A percentile compares a stretch with the other conserved stretches of the same genome.
Evolutionary conservation across 2,888 invertebrate genomes (phyloP).

Genomic region (Kryphioiulus occultus): DNA sequence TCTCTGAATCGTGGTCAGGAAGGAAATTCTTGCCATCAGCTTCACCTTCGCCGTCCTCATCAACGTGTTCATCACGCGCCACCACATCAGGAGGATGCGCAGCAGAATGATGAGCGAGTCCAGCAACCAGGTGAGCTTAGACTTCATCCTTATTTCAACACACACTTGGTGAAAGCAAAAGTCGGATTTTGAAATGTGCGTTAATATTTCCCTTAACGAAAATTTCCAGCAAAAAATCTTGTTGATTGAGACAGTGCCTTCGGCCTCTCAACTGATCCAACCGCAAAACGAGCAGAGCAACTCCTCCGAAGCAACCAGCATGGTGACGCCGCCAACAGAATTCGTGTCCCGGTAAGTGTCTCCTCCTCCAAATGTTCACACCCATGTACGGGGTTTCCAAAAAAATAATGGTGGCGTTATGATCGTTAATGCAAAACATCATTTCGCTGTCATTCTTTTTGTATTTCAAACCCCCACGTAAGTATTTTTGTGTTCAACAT

Average conservation of each 20-base stretch:
- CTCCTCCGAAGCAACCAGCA: not conserved
- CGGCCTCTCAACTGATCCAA: not conserved
- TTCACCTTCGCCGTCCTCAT: conserved; percentile 75
- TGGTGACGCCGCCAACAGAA: conserved; percentile 43
- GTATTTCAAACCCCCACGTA: no score
- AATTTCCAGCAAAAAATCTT: not conserved
- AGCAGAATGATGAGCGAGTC: not conserved
- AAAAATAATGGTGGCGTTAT: no score
- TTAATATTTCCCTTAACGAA: no score
- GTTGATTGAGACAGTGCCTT: not conserved
- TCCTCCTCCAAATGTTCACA: not conserved
- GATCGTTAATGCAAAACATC: no score
- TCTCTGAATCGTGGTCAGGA: conserved; percentile 65
- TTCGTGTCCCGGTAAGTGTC: conserved; percentile 42
- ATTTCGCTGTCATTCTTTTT: no score
- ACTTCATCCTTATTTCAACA: not conserved
- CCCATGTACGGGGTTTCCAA: no score
- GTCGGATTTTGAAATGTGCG: no score
- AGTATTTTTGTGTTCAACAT: no score
- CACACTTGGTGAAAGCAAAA: no score
- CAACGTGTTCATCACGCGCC: conserved; percentile 68
- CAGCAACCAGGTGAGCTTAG: not conserved
- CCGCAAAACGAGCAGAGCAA: not conserved
- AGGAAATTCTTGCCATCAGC: conserved; percentile 79
- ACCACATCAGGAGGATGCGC: conserved; percentile 46